Evolutionary conservation across 2,113 vertebrate genomes (phyloP), one percentile per base, ranked within the genome.

Genomic region (Elaphurus davidianus): DNA sequence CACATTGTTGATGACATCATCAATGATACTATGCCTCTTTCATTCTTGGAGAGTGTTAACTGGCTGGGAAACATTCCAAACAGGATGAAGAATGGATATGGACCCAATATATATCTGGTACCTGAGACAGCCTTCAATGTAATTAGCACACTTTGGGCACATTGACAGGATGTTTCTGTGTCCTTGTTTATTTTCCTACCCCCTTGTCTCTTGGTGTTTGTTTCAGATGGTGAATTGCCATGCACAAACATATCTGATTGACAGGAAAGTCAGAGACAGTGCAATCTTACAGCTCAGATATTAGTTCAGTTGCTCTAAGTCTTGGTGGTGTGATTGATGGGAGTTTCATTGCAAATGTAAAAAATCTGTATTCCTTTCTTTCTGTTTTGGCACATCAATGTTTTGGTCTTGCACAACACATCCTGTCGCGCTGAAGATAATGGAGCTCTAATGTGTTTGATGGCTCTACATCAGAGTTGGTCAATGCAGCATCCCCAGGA

Each of bases 281-380:
- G 30, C 79, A 55, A 17, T 85, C 94, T 87, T 57, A 94, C 45
- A 67, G 82, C 83, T 87, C 55, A 59, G 89, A 93, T 97, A 92
- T 93, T 96, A 76, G 85, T 85, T 95, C 88, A 54, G 90, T 67
- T 91, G 87, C 86, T 98, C 82, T 2, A n/a, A 54, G 71, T 90
- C 33, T 94, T 90, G 62, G 52, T 2, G 27, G 54, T 28, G 11
- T 97, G 98, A 98, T 64, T 87, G 98, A 96, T 96, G 96, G 95
- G 82, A 84, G 59, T 95, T 97, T 96, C 97, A 97, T 36, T 95
- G 87, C 59, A 67, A 86, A 86, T 30, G 55, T 86, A 93, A 82
- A 96, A 97, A 96, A 74, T 90, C 64, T 64, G 89, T 74, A 86
- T 95, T 40, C 33, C 50, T 89, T 93, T 78, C 78, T 92, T 91